These are phyloP conservation scores for Rhysida immarginata DNA, from an alignment of 1,140 invertebrate species.

Conservation along the genomic window DNA sequence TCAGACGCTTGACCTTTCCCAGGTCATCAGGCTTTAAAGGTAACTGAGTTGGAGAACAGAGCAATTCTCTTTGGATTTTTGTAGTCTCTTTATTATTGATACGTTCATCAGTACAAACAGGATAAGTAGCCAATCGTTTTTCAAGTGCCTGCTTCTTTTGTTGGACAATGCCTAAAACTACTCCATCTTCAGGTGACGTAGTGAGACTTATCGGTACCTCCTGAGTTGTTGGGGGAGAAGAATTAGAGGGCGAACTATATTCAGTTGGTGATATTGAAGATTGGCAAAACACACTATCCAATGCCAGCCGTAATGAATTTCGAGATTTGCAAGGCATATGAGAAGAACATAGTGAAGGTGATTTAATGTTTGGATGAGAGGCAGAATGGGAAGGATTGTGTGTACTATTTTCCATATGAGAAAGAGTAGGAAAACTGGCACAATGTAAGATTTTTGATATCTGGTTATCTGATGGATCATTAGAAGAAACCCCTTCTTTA, in stretches of 20 bases:
- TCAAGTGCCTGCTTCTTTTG: slow-evolving; percentile 28
- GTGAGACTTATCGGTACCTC: too few relatives aligned
- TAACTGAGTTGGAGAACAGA: slow-evolving; percentile 1
- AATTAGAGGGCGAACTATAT: not conserved
- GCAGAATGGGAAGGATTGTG: slow-evolving; percentile 6
- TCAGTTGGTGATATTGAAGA: slow-evolving; percentile 10
- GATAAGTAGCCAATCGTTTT: slow-evolving; percentile 11
- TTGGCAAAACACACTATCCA: slow-evolving; percentile 3
- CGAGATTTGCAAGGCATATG: slow-evolving; percentile 8
- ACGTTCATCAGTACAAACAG: slow-evolving; percentile 5
- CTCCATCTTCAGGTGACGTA: slow-evolving; percentile 9
- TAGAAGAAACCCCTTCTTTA: slow-evolving; percentile 9
- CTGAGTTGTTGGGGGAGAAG: too few relatives aligned
- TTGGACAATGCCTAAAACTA: slow-evolving; percentile 24
- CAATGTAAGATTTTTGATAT: slow-evolving; percentile 7
- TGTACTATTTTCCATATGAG: slow-evolving; percentile 5
- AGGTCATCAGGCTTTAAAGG: slow-evolving; percentile 15
- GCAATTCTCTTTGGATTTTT: slow-evolving; percentile 5
- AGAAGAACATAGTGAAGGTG: slow-evolving; percentile 4
- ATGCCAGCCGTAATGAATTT: slow-evolving; percentile 6
- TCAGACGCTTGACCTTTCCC: slow-evolving; percentile 23
- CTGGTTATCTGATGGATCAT: not conserved
- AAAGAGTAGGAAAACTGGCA: slow-evolving; percentile 14
- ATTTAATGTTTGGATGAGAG: slow-evolving; percentile 10
- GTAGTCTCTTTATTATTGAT: slow-evolving; percentile 9